Percentiles rank a stretch among this genome's conserved stretches.
Evolutionary conservation across 2,888 invertebrate genomes (phyloP).

Genomic region (Thymelicus lineola): DNA sequence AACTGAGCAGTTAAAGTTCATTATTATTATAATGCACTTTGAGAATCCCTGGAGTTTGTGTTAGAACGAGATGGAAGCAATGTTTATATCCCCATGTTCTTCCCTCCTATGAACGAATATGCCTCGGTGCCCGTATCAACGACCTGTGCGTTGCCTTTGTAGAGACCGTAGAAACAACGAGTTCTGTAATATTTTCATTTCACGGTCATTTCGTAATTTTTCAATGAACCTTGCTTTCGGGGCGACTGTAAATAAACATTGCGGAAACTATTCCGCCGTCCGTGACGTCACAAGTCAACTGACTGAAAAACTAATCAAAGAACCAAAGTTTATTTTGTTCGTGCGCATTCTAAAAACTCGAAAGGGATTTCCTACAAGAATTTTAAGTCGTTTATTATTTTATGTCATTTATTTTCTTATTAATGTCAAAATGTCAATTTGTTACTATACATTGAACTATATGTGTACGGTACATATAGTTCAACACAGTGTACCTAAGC

Average conservation of each 20-base stretch:
- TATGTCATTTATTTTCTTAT: too few relatives aligned
- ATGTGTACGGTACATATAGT: too few relatives aligned
- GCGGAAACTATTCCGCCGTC: conserved; percentile 1
- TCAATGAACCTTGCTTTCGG: conserved; percentile 47
- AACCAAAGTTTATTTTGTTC: too few relatives aligned
- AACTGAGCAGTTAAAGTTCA: neutral
- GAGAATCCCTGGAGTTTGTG: conserved; percentile 53
- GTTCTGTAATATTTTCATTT: conserved; percentile 72
- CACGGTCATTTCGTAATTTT: conserved; percentile 80
- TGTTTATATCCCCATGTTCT: conserved; percentile 73
- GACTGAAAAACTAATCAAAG: neutral
- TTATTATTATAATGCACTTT: conserved; percentile 42
- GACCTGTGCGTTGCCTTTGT: conserved; percentile 73
- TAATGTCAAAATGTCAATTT: too few relatives aligned
- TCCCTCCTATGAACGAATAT: conserved; percentile 65
- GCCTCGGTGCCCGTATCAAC: conserved; percentile 70
- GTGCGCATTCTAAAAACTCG: too few relatives aligned
- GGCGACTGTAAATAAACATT: conserved; percentile 25
- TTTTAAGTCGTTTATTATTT: too few relatives aligned
- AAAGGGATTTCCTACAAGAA: too few relatives aligned
- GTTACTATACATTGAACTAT: too few relatives aligned
- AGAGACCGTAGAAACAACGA: conserved; percentile 67
- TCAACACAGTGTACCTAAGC: too few relatives aligned
- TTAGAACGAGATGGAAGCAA: conserved; percentile 59
- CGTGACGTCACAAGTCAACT: neutral